These are phyloP conservation scores for Amblyornis subalaris DNA, from an alignment of 2,113 vertebrate genomes.

Conservation along the genomic window DNA sequence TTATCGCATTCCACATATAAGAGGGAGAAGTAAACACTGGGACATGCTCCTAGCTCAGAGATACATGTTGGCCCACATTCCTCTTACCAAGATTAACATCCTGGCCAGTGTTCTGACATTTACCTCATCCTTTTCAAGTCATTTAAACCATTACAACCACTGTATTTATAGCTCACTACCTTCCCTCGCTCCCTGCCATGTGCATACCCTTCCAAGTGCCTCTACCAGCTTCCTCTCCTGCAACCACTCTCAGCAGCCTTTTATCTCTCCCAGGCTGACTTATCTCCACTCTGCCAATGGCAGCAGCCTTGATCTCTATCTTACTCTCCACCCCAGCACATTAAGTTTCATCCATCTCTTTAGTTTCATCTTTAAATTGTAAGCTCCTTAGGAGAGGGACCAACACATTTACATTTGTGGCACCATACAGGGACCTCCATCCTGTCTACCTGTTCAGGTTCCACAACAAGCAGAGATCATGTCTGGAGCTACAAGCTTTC, in stretches of 20 bases:
- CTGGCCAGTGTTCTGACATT: constrained; percentile 39
- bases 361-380: neutral
- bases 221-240: neutral
- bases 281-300: constrained; percentile 9
- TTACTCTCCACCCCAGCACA: neutral
- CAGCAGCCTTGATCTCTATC: constrained; percentile 40
- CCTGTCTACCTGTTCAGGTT: neutral
- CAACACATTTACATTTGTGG: neutral
- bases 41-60: neutral
- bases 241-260: neutral
- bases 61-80: constrained; percentile 37
- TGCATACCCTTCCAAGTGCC: neutral
- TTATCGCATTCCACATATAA: neutral
- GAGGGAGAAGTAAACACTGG: neutral
- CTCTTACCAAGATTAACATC: constrained; percentile 42
- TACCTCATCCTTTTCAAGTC: constrained; percentile 49
- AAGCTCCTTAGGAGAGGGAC: neutral
- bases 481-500: neutral
- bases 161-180: constrained; percentile 37
- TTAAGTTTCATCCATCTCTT: constrained; percentile 19
- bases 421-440: neutral
- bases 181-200: neutral
- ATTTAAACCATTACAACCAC: neutral
- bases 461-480: neutral
- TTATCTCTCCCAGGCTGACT: neutral